Conservation (phyloP, 2,113 vertebrate species). For the Heterocephalus glaber region DNA sequence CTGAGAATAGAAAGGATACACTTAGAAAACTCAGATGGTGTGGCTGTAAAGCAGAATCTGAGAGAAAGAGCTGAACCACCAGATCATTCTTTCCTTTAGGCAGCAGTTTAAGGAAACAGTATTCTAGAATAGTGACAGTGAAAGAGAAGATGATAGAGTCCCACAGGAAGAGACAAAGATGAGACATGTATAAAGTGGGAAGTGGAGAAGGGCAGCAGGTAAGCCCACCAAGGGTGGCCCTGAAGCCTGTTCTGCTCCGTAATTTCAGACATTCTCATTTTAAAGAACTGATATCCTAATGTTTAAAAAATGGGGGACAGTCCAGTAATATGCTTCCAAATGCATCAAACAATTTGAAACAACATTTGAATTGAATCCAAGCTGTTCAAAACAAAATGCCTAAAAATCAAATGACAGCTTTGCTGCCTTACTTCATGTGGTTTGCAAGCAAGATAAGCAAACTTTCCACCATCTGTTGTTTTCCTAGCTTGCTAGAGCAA, state of each 20-base stretch:
- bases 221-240: background rate
- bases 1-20: background rate
- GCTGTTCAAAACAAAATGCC: slow-evolving; percentile 31
- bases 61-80: background rate
- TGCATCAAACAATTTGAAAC: background rate
- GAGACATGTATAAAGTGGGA: background rate
- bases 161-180: background rate
- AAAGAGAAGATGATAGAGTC: background rate
- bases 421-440: background rate
- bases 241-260: background rate
- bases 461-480: slow-evolving; percentile 66
- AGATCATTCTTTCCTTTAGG: background rate
- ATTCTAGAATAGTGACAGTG: background rate
- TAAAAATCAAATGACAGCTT: slow-evolving; percentile 32
- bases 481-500: slow-evolving; percentile 43
- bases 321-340: background rate
- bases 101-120: background rate
- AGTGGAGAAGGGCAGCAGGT: background rate
- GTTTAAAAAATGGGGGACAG: background rate
- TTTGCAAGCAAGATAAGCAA: slow-evolving; percentile 55
- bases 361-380: slow-evolving; percentile 2
- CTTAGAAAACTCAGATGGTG: background rate
- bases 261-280: background rate
- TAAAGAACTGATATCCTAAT: background rate
- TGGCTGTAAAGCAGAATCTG: background rate